Evolutionary conservation across 2,797 vertebrate species (phyloP).

Genomic region (Danio kyathit): DNA sequence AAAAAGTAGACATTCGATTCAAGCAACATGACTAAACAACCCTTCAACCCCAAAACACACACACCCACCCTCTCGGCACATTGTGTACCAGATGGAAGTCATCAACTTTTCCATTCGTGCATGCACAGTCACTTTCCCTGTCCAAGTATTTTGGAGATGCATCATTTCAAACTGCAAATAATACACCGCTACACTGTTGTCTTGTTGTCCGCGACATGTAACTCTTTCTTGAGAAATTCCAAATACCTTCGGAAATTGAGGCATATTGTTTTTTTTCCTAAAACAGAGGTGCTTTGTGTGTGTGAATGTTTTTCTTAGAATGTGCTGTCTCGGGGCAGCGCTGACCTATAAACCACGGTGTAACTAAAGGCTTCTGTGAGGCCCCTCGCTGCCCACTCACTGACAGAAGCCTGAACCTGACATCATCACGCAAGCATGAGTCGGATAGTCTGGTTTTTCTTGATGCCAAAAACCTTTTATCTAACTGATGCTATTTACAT

Average conservation of each 20-base stretch:
- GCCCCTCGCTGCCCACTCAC: conserved; percentile 40
- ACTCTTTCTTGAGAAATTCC: conserved; percentile 3
- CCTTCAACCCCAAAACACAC: conserved; percentile 33
- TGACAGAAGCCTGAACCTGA: conserved; percentile 50
- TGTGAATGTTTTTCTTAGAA: conserved; percentile 49
- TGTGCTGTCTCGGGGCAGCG: conserved; percentile 22
- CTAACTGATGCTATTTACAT: conserved; percentile 6
- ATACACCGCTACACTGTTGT: conserved; percentile 19
- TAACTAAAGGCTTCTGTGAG: conserved; percentile 50
- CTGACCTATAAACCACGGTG: conserved; percentile 53
- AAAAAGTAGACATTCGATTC: conserved; percentile 1
- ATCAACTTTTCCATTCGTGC: conserved; percentile 55
- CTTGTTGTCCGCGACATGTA: background rate
- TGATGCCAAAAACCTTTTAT: conserved; percentile 6
- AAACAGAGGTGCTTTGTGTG: conserved; percentile 46
- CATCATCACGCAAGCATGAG: conserved; percentile 47
- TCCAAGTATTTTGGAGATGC: conserved; percentile 30
- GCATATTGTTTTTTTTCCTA: background rate
- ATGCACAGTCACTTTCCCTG: conserved; percentile 45
- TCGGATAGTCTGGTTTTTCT: background rate
- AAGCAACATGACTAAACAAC: conserved; percentile 40
- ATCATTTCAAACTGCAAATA: conserved; percentile 26
- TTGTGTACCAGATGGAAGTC: conserved; percentile 58
- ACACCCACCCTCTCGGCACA: conserved; percentile 48
- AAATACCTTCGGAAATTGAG: conserved; percentile 31